A percentile compares a stretch with the other conserved stretches of the same genome.
phyloP scores from a whole-genome alignment of 2,888 invertebrate species.

The Physocephala rufipes region DNA sequence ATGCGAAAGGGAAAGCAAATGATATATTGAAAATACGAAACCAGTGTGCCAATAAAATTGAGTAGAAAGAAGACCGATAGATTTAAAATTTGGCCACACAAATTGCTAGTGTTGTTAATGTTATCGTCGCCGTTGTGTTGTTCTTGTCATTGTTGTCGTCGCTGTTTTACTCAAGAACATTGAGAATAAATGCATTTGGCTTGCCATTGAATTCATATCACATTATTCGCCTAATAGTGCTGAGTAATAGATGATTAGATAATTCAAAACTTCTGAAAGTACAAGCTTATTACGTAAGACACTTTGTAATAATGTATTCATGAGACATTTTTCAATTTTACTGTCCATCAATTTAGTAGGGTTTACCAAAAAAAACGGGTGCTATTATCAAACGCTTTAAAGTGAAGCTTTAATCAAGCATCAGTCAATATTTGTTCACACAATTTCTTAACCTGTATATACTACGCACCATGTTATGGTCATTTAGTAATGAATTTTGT shows the following conservation, averaged over 20 bases:
- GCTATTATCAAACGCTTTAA: too few relatives aligned
- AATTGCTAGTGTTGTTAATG: not conserved
- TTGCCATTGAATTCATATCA: conserved; percentile 19
- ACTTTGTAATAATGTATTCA: not conserved
- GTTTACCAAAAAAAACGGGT: too few relatives aligned
- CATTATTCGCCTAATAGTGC: conserved; percentile 16
- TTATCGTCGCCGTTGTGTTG: too few relatives aligned
- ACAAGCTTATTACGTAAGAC: conserved; percentile 21
- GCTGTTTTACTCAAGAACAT: conserved; percentile 18
- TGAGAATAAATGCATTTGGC: conserved; percentile 8
- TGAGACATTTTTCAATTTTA: too few relatives aligned
- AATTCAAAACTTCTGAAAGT: conserved; percentile 40
- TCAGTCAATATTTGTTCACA: too few relatives aligned
- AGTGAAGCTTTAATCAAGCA: too few relatives aligned
- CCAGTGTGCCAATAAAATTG: not conserved
- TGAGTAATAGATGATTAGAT: conserved; percentile 51
- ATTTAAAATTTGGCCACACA: too few relatives aligned
- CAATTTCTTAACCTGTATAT: too few relatives aligned
- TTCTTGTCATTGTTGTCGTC: not conserved
- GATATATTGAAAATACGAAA: conserved; percentile 6
- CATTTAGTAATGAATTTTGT: too few relatives aligned
- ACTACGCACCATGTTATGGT: too few relatives aligned
- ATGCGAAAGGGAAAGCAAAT: not conserved
- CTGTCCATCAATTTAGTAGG: too few relatives aligned
- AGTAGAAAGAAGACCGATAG: too few relatives aligned